A percentile compares a stretch with the other conserved stretches of the same genome.
phyloP scores from a whole-genome alignment of 2,797 vertebrate species.

The Enoplosus armatus region DNA sequence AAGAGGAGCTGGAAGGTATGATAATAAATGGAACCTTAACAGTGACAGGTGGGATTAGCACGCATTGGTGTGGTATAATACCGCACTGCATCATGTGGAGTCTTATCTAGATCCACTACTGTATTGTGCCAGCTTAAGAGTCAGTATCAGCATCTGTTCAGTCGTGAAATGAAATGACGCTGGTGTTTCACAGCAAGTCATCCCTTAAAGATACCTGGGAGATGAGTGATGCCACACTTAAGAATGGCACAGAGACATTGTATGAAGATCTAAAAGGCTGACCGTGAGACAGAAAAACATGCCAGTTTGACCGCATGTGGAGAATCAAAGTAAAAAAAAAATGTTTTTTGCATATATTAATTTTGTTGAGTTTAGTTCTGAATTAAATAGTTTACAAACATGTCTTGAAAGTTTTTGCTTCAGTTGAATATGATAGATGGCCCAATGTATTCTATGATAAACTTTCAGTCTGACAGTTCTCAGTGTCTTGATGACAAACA shows the following conservation, averaged over 20 bases:
- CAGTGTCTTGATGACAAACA: no score
- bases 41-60: constrained; percentile 70
- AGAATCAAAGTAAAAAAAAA: no score
- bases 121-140: constrained; percentile 61
- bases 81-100: constrained; percentile 59
- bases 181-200: constrained; percentile 52
- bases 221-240: constrained; percentile 34
- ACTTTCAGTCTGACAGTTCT: no score
- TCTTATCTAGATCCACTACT: constrained; percentile 63
- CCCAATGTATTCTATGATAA: no score
- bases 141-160: constrained; percentile 67
- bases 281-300: not conserved
- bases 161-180: constrained; percentile 61
- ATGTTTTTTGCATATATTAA: not conserved
- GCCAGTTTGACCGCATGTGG: not conserved
- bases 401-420: no score
- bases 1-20: constrained; percentile 64
- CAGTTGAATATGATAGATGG: no score
- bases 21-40: constrained; percentile 64
- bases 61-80: constrained; percentile 53
- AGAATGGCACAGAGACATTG: constrained; percentile 26
- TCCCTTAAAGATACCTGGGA: constrained; percentile 41
- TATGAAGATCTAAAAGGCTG: constrained; percentile 5
- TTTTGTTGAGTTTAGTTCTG: not conserved
- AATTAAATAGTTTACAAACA: no score